Base-by-base conservation (phyloP, 1,140 invertebrate species). In the Sitobion miscanthi region DNA sequence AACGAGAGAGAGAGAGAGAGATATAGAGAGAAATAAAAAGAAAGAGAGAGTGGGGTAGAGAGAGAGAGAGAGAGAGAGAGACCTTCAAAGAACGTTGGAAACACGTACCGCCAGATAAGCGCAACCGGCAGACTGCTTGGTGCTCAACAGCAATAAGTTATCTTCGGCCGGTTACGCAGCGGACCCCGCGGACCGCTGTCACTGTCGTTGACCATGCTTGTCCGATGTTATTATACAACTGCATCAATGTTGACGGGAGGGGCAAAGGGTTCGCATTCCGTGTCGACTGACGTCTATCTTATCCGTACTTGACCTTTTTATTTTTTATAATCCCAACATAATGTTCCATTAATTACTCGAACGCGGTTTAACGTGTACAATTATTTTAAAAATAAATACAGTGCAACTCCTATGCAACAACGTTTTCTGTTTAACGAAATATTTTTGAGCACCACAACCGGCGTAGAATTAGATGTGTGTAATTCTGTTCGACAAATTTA, bases 281-380 rank as follows among this genome's bases (percentile, higher is more conserved):
- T 54, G n/a, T 54, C 42, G 90, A 69, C 90, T 91, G 90, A 69
- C 90, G 90, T 91, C 62, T 69, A 77, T 91, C 62, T 69, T 47
- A 91, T 89, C 90, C 42, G 57, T 77, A 62, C 90, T 91, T 91
- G 90, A 91, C 90, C 90, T 91, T 91, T 69, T 91, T 62, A 42
- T 57, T 89, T 62, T 45, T 25, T n/a, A 62, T 90, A 38, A 30
- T 45, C 14, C 38, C 11, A 54, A 38, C 87, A 30, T 47, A 47
- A 42, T 85, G 35, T 85, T 42, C 83, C 83, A 85, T 45, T 85
- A 85, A 85, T 85, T 25, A 45, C 83, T 42, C 20, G 21, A 30
- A n/a, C 1, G 23, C 2, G 83, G 14, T 14, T 47, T 87, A 49
- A 87, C 25, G 8, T 49, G 1, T 49, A 88, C 7, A n/a, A n/a